Base-by-base conservation (phyloP, 2,113 vertebrate genomes). In the Otis tarda region DNA sequence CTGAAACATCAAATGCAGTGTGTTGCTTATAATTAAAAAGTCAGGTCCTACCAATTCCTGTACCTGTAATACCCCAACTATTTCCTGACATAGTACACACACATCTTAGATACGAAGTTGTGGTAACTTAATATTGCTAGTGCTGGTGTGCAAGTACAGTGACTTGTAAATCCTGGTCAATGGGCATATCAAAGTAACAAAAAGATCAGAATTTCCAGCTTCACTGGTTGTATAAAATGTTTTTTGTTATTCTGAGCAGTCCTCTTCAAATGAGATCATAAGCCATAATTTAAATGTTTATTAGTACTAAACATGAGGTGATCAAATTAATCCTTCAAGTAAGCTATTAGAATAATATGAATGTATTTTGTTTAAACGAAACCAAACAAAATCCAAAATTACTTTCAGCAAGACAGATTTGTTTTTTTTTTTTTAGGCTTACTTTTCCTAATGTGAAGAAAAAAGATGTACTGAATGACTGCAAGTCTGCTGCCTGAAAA, bases 401-500 rank as follows among this genome's bases (percentile, higher is more conserved):
- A 30, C 10, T 90, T 94, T 61, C 11, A 74, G 69, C 76, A 60
- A 69, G 73, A 27, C 7, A 20, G 41, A 31, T n/a, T 82, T 53
- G 91, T 68, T 31, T 1, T 20, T 2, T 45, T 30, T n/a, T 31
- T 67, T 41, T 28, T 28, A 43, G 25, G 14, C 14, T 86, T 56
- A 7, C 30, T 70, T 71, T 88, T 89, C 30, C 12, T 89, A n/a
- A 64, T 49, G 30, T 4, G 6, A 65, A 82, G 53, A 88, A 65
- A 73, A 82, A 61, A 91, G n/a, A 63, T n/a, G 63, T 60, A 21
- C 12, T 61, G 63, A 88, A 60, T 63, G 83, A 87, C 52, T 86
- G 65, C 67, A 74, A 89, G 63, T 86, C 63, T 87, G 41, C 67
- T 91, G 55, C 86, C 82, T 92, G 69, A 95, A 97, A 96, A 74